These are phyloP conservation scores for Rutpela maculata DNA, from an alignment of 2,888 invertebrate species.

Conservation along the genomic window DNA sequence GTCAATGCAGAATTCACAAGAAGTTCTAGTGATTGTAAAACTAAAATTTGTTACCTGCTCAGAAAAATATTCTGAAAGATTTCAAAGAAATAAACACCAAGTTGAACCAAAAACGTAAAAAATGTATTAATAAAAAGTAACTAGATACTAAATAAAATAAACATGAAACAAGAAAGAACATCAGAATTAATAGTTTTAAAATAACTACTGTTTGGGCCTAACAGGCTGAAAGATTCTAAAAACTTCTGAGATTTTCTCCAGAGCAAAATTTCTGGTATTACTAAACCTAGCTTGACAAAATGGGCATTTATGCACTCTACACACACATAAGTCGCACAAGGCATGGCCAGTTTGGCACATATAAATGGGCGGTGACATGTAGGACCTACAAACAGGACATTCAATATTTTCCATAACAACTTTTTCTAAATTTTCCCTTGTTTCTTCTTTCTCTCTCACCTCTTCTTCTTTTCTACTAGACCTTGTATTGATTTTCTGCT, in stretches of 20 bases:
- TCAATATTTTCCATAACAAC: slow-evolving; percentile 40
- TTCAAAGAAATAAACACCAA: too few species aligned
- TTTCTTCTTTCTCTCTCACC: slow-evolving; percentile 28
- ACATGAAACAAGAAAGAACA: background rate
- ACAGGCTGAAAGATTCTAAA: background rate
- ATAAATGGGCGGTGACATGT: slow-evolving; percentile 50
- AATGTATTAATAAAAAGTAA: too few species aligned
- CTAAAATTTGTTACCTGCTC: too few species aligned
- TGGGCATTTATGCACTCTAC: slow-evolving; percentile 46
- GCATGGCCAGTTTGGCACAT: slow-evolving; percentile 48
- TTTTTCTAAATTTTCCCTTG: slow-evolving; percentile 32
- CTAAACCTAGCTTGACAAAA: slow-evolving; percentile 39
- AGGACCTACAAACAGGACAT: slow-evolving; percentile 49
- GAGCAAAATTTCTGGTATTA: slow-evolving; percentile 47
- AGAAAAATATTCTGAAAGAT: too few species aligned
- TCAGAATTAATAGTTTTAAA: background rate
- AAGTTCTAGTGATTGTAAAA: too few species aligned
- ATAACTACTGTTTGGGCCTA: background rate
- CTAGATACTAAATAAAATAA: background rate
- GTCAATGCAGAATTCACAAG: too few species aligned
- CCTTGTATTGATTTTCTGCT: background rate
- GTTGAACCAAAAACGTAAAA: too few species aligned
- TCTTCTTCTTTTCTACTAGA: slow-evolving; percentile 30
- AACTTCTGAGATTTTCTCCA: slow-evolving; percentile 50
- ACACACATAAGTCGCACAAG: slow-evolving; percentile 46